Percentiles rank a stretch among this genome's conserved stretches.
phyloP scores from a whole-genome alignment of 2,888 invertebrate species.

The Drosophila mulleri region DNA sequence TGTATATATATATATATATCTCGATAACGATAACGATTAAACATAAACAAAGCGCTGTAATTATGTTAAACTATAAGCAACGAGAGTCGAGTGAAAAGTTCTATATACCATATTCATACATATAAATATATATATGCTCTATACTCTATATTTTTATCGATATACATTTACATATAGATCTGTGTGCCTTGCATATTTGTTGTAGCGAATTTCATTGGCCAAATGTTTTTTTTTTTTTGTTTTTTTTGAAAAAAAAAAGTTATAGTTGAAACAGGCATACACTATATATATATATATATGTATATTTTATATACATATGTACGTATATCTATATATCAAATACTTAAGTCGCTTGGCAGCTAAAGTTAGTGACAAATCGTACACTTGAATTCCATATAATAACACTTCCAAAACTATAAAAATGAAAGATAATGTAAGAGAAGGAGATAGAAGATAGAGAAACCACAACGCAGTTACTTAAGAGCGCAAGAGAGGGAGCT shows the following conservation, averaged over 20 bases:
- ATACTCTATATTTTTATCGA: conserved; percentile 23
- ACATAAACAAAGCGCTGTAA: conserved; percentile 42
- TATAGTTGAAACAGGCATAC: conserved; percentile 23
- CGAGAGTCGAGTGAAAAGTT: conserved; percentile 34
- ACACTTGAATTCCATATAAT: conserved; percentile 68
- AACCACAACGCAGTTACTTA: conserved; percentile 46
- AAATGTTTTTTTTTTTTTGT: conserved; percentile 45
- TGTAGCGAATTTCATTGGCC: conserved; percentile 63
- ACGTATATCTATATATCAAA: conserved; percentile 7
- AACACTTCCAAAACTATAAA: conserved; percentile 18
- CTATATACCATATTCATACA: conserved; percentile 6
- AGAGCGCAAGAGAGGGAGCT: conserved; percentile 8
- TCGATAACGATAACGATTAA: conserved; percentile 24
- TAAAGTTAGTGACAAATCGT: conserved; percentile 53
- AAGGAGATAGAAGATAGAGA: conserved; percentile 3
- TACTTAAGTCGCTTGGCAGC: conserved; percentile 59
- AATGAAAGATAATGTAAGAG: neutral
- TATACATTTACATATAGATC: conserved; percentile 29
- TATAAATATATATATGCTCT: conserved; percentile 15
- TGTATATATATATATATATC: neutral
- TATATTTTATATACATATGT: conserved; percentile 13
- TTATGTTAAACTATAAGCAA: conserved; percentile 43
- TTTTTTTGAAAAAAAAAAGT: neutral
- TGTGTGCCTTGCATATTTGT: conserved; percentile 60
- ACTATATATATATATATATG: conserved; percentile 8